Evolutionary conservation across 2,888 invertebrate genomes (phyloP).

Genomic region (Gastracanthus pulcherrimus): DNA sequence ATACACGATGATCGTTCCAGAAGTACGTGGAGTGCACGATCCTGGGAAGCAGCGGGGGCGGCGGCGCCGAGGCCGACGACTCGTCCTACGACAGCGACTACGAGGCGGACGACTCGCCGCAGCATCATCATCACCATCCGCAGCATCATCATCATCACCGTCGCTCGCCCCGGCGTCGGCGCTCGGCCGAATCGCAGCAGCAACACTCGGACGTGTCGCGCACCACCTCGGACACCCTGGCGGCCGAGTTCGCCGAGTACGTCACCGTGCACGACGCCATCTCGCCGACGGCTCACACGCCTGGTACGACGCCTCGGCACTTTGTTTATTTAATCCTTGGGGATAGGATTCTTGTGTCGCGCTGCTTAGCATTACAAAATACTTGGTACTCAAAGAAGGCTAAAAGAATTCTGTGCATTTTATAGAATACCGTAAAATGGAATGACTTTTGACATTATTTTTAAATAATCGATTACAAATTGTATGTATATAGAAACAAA

Average conservation of each 20-base stretch:
- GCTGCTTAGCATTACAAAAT: too few species aligned
- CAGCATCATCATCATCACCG: slow-evolving; percentile 62
- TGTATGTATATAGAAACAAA: too few species aligned
- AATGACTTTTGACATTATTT: too few species aligned
- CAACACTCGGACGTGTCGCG: slow-evolving; percentile 88
- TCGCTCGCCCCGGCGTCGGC: slow-evolving; percentile 63
- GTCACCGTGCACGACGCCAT: slow-evolving; percentile 80
- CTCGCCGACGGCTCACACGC: slow-evolving; percentile 66
- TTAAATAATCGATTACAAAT: too few species aligned
- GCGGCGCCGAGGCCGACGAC: slow-evolving; percentile 84
- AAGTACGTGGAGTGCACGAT: slow-evolving; percentile 56
- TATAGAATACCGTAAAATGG: too few species aligned
- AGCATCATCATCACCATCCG: slow-evolving; percentile 76
- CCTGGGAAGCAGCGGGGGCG: slow-evolving; percentile 67
- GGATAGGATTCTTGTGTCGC: too few species aligned
- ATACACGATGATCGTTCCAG: too few species aligned
- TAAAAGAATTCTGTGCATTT: too few species aligned
- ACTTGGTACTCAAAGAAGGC: neutral
- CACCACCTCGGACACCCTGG: slow-evolving; percentile 90
- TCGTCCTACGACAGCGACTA: slow-evolving; percentile 88
- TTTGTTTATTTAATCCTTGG: too few species aligned
- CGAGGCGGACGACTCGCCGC: slow-evolving; percentile 81
- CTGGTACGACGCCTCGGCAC: slow-evolving; percentile 63
- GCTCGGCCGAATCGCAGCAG: slow-evolving; percentile 58
- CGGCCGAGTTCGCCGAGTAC: slow-evolving; percentile 91